Base-by-base conservation (phyloP, 2,888 invertebrate genomes). In the Drosophila phalerata region DNA sequence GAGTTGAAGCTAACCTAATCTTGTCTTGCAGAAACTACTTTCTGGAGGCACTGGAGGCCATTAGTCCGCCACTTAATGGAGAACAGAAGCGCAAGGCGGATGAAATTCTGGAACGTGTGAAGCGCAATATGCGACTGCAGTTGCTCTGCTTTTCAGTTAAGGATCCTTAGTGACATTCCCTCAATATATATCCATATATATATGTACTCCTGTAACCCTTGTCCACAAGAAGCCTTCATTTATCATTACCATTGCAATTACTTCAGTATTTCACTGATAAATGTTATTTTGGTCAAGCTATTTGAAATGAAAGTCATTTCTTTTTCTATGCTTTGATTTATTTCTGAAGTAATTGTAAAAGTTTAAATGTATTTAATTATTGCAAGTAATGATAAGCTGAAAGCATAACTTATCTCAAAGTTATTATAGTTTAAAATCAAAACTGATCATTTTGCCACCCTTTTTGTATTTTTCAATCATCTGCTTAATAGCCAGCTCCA, bases 11-110 rank as follows among this genome's bases (percentile, higher is more conserved):
- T 28, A 38, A 22, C 42, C 45, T 43, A 15, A 40, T 15, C 15
- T 32, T 15, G 2, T 48, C 57, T 73, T 94, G 57, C 90, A 96
- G 96, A 84, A 95, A 94, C 85, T 96, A 97, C 90, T 96, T 97
- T 76, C 94, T 94, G 79, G 98, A 98, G 93, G 97, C 98, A 0
- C 92, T 97, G 64, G 96, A 96, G 69, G 95, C 95, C 5, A 94
- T 97, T 76, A 92, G 91, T 69, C 96, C 97, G 28, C 94, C 94
- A 0, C 92, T 97, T 11, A 94, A 94, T 81, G 93, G 91, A 15
- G 94, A 94, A 74, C 95, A 94, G 86, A 95, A 95, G 74, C 94
- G 93, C 85, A 93, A 94, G 38, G 94, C 96, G 83, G 95, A 96
- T 71, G 94, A 93, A 60, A 94, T 96, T 61, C 92, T 96, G 37